Base-by-base conservation (phyloP, 1,140 invertebrate species). In the Littorina saxatilis region DNA sequence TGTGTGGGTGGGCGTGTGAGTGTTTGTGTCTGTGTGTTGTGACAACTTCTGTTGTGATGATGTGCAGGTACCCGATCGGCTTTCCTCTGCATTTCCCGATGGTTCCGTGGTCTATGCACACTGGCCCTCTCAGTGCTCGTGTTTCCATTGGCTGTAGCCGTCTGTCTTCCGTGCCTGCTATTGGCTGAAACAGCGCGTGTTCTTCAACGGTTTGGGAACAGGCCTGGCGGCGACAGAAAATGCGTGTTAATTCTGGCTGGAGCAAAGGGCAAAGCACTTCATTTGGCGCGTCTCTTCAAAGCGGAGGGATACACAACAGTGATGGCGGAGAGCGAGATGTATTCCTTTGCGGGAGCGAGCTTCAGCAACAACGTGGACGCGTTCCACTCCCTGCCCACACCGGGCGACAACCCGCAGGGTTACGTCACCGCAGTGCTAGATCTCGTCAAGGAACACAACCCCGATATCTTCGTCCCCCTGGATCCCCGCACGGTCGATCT, bases 101-200 rank as follows among this genome's bases (percentile, higher is more conserved):
- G n/a, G 68, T 20, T 72, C 2, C 68, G 68, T 7, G 40, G 37
- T 5, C n/a, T 72, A 35, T 72, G 9, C 68, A 43, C 40, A 13
- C 68, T 72, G 13, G 27, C 20, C 23, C 40, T 72, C 37, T 32
- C 68, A 40, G 68, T 37, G 2, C 27, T n/a, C 20, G 4, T 72
- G 35, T 23, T 72, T 3, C 68, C 68, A 23, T 20, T 72, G 68
- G 68, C 68, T 27, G 68, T 37, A 13, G 68, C 68, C 17, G 39
- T 72, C 23, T 72, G 68, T 72, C 68, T 72, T 37, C 68, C 68
- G n/a, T 72, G 68, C 68, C 40, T 32, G 11, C 9, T 72, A 7
- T 20, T 72, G 47, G 27, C 52, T 47, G 52, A 29, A 32, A 35
- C 32, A 20, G 15, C 52, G 27, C 43, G 23, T 29, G n/a, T 47